Evolutionary conservation across 2,888 invertebrate species (phyloP), one percentile per base, ranked within the genome.

Genomic region (Scaptomyza caliginosa): DNA sequence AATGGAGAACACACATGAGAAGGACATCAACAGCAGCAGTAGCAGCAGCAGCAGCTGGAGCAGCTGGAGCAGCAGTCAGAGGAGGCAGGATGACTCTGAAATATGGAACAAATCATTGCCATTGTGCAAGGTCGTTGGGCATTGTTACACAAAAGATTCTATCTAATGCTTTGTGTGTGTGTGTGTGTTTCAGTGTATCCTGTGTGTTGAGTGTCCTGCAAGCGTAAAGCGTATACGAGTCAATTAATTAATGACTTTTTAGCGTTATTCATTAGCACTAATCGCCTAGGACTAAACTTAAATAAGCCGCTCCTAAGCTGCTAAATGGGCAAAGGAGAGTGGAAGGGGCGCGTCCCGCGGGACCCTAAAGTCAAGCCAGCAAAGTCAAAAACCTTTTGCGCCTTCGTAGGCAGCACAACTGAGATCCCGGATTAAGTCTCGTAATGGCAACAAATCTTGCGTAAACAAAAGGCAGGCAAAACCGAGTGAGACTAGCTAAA

Each of bases 401-500:
- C 46, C 32, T 32, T 34, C 28, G 64, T 67, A 65, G 82, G 76
- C 83, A 67, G 72, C 54, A 34, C 34, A 38, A 69, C 69, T 64
- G 77, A 86, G 79, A 71, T 58, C 77, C 77, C 65, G 72, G 87
- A 85, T 83, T 83, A 83, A 66, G 71, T 57, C 21, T 68, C 64
- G 43, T 85, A 83, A 83, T 87, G 87, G 86, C 87, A 87, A 85
- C 86, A 83, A 83, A 83, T 83, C 85, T 83, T 85, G 86, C 83
- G 86, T 87, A 87, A 87, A 84, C 87, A 87, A 84, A 34, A 79
- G 83, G 68, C 67, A 73, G 50, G 56, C 66, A 42, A 66, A 66
- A 67, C 3, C 1, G 16, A 16, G 8, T 16, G 16, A 64, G 67
- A 66, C 74, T 58, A 58, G 65, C 67, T 17, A 17, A 65, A 48